phyloP scores from a whole-genome alignment of 2,113 vertebrate genomes.

The Dryoscopus gambensis region DNA sequence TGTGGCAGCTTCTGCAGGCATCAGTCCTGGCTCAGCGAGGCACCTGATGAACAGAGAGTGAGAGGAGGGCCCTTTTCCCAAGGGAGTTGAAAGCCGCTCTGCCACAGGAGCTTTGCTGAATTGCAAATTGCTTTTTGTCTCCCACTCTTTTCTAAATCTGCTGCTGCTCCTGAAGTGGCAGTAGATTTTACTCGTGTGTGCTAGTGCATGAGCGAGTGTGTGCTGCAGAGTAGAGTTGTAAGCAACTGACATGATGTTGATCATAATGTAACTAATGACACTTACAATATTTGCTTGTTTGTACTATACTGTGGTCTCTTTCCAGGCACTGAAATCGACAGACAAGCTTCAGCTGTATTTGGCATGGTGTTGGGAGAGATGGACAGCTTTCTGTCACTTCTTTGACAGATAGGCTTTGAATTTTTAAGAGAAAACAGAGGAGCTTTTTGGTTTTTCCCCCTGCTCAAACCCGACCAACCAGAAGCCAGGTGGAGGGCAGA shows the following conservation, averaged over 20 bases:
- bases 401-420: background rate
- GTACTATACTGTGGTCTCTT: background rate
- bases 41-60: background rate
- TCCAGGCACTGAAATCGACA: background rate
- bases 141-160: slow-evolving; percentile 16
- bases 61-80: background rate
- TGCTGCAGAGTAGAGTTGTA: background rate
- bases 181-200: background rate
- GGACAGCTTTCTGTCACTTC: background rate
- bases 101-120: background rate
- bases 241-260: background rate
- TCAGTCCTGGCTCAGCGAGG: background rate
- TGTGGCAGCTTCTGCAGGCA: background rate
- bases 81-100: background rate
- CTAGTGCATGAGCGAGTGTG: background rate
- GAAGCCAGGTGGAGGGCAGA: background rate
- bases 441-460: background rate
- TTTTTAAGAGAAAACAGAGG: background rate
- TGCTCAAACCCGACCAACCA: background rate
- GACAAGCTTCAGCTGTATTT: background rate
- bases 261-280: background rate
- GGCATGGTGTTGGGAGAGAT: background rate
- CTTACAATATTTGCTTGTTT: background rate
- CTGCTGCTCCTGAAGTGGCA: background rate
- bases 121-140: background rate